Evolutionary conservation across 2,797 vertebrate species (phyloP), one percentile per base, ranked within the genome.

Genomic region (Onychomys leucogaster): DNA sequence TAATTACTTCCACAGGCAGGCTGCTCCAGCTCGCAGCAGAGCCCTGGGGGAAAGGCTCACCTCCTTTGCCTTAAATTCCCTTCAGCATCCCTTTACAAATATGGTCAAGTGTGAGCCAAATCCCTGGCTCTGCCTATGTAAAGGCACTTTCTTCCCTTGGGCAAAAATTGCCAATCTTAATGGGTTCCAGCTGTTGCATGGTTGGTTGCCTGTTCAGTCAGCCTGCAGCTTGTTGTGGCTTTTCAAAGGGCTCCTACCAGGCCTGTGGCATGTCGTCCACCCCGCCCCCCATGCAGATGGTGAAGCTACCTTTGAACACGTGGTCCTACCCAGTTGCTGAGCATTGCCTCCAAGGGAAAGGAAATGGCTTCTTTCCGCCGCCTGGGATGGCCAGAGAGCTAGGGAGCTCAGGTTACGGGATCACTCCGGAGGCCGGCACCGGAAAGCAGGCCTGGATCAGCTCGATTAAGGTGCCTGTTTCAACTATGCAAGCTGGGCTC

Each of bases 401-500:
- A 37, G 6, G 55, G 46, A 75, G 84, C 95, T 97, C 94, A 34
- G 85, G 19, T 96, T 98, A 97, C 97, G 93, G 97, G 73, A 92
- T 96, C 19, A 95, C 55, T 84, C 17, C 0, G 63, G 95, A 87
- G 89, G 84, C 43, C 9, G 6, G 80, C 71, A 90, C 84, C 0
- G 80, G 98, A 93, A 97, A 97, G 55, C 90, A 78, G 41, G 76
- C 43, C 93, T 65, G 82, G 77, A 97, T 93, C 76, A 94, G 91
- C 41, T 76, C 13, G 59, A 97, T 94, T 23, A 97, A 75, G 34
- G 69, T 12, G 3, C 81, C 3, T 11, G 96, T 59, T 73, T 98
- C 96, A 95, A 95, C 93, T 52, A 43, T 65, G 80, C 95, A 96
- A 71, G 87, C 95, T 61, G 81, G 29, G 1, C 71, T 73, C 92